phyloP scores from a whole-genome alignment of 2,888 invertebrate genomes.

The Cantharis flavilabris region DNA sequence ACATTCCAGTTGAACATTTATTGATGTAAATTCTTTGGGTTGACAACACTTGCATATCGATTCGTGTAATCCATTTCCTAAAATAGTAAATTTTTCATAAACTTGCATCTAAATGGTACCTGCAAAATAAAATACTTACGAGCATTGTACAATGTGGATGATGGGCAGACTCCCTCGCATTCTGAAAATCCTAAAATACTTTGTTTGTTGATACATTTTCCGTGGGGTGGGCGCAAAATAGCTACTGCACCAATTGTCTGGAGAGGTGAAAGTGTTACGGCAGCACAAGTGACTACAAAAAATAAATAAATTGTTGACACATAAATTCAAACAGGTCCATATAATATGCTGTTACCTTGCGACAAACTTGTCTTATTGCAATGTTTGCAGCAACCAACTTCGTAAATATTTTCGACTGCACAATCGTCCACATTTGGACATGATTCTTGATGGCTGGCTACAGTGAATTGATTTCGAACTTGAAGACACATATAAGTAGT shows the following conservation, averaged over 20 bases:
- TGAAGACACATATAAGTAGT: conserved; percentile 63
- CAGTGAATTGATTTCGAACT: conserved; percentile 56
- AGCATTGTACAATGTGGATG: conserved; percentile 69
- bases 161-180: conserved; percentile 73
- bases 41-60: conserved; percentile 62
- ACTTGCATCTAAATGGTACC: background rate
- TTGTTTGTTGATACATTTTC: conserved; percentile 66
- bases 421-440: conserved; percentile 67
- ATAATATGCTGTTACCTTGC: conserved; percentile 52
- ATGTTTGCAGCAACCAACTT: conserved; percentile 69
- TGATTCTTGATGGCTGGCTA: conserved; percentile 51
- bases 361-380: conserved; percentile 62
- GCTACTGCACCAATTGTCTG: conserved; percentile 66
- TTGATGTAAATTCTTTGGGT: conserved; percentile 42
- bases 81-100: conserved; percentile 31
- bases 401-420: conserved; percentile 63
- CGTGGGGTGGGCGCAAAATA: conserved; percentile 57
- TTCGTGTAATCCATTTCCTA: conserved; percentile 63
- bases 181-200: conserved; percentile 67
- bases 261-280: conserved; percentile 58
- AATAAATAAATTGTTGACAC: background rate
- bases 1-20: conserved; percentile 50
- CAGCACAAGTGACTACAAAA: conserved; percentile 60
- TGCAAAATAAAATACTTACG: conserved; percentile 56
- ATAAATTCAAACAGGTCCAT: background rate